A percentile compares a stretch with the other conserved stretches of the same genome.
These are phyloP conservation scores for Enhydra lutris DNA, from an alignment of 2,113 vertebrate genomes.

Conservation along the genomic window DNA sequence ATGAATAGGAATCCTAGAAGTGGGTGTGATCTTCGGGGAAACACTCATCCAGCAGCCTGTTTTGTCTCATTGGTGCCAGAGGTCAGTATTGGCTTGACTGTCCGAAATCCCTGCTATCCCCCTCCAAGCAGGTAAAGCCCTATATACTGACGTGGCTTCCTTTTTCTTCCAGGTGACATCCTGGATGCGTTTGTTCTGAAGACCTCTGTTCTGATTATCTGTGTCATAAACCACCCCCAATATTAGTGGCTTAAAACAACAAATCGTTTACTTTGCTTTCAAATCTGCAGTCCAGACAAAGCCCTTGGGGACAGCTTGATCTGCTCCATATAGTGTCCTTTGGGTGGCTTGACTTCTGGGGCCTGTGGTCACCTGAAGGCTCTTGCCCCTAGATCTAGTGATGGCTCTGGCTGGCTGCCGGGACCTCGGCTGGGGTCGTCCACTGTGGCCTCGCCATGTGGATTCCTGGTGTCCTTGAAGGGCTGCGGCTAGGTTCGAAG, in stretches of 20 bases:
- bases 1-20: slow-evolving; percentile 14
- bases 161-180: not conserved
- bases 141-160: not conserved
- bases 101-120: not conserved
- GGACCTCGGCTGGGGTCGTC: not conserved
- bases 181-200: not conserved
- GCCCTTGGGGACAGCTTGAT: not conserved
- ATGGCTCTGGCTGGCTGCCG: not conserved
- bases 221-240: not conserved
- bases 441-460: not conserved
- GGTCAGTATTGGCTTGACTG: not conserved
- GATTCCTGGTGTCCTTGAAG: not conserved
- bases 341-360: not conserved
- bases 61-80: not conserved
- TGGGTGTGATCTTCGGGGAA: slow-evolving; percentile 5
- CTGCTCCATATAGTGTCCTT: not conserved
- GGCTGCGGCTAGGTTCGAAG: not conserved
- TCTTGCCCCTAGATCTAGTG: not conserved
- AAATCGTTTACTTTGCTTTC: not conserved
- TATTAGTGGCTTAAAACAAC: not conserved
- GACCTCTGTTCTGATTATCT: not conserved
- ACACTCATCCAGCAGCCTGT: not conserved
- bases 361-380: not conserved
- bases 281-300: not conserved
- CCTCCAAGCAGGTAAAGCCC: not conserved